Evolutionary conservation across 2,888 invertebrate species (phyloP), one percentile per base, ranked within the genome.

Genomic region (Esperia sulphurella): DNA sequence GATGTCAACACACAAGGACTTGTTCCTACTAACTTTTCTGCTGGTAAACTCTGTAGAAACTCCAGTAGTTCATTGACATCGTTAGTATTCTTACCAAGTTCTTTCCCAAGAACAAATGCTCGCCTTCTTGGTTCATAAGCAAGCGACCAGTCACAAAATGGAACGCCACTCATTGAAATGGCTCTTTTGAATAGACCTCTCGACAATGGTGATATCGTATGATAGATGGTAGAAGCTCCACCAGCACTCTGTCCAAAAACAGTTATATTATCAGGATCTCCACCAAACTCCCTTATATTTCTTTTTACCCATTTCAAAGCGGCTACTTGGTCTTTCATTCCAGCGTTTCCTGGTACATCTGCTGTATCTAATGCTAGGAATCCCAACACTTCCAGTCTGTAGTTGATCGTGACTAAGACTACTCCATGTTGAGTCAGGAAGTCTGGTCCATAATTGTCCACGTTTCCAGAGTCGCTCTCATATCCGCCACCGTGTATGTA

Each of bases 261-360:
- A 0, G 79, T 79, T 0, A 79, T 61, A 43, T 68, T 72, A 1
- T 58, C 53, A 0, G 73, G 58, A 49, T 76, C 66, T 7, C 79
- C 79, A 9, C 78, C 77, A 45, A 78, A 78, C 7, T 53, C 51
- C 0, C 44, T 33, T n/a, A 79, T 74, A 43, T 77, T 77, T 12
- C 63, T 57, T 30, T 70, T 57, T 0, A 79, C 64, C 77, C 78
- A 79, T 47, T 58, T 68, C 14, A 78, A 49, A 13, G 78, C 77
- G 5, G 65, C 61, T 0, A 71, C 69, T 64, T 76, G 76, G 39
- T 79, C 79, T 55, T 91, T 91, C 13, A 92, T 57, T 0, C 90
- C 91, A 50, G 91, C 90, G 63, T 93, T 93, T 2, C 93, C 92
- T 0, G 92, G 91, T 0, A 91, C 91, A 41, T 90, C 90, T 45